Evolutionary conservation across 2,797 vertebrate species (phyloP).

Genomic region (Siniperca obscura): DNA sequence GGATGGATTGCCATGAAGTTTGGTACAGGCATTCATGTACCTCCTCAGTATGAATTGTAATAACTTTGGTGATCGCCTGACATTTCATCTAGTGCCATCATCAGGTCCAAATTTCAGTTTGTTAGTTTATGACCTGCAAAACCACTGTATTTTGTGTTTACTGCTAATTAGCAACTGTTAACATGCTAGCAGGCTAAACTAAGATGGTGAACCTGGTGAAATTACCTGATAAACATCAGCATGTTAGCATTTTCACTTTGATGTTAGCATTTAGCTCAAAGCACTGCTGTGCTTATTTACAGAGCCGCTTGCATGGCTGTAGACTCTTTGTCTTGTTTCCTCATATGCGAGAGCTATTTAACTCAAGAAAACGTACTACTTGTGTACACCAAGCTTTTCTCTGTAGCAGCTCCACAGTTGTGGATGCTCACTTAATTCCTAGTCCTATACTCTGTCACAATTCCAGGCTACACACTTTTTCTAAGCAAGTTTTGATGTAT

Average conservation of each 20-base stretch:
- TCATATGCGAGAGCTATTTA: neutral
- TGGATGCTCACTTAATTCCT: neutral
- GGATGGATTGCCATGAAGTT: neutral
- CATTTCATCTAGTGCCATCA: too few species aligned
- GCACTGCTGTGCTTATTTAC: neutral
- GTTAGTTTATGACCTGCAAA: too few species aligned
- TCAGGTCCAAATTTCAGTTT: too few species aligned
- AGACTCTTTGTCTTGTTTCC: neutral
- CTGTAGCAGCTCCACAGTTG: neutral
- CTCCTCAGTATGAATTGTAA: too few species aligned
- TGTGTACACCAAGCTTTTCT: neutral
- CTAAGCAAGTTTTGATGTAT: neutral
- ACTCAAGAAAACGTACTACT: neutral
- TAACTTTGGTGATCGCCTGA: too few species aligned
- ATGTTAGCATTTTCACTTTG: constrained; percentile 1
- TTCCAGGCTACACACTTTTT: neutral
- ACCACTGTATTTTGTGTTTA: too few species aligned
- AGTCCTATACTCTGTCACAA: neutral
- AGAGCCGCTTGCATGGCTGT: too few species aligned
- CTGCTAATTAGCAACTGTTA: neutral
- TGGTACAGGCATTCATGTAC: neutral
- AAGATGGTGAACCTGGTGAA: constrained; percentile 1
- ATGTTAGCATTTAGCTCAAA: neutral
- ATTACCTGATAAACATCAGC: neutral
- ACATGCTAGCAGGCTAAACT: neutral